phyloP scores from a whole-genome alignment of 2,797 vertebrate genomes.

The Chelmon rostratus region DNA sequence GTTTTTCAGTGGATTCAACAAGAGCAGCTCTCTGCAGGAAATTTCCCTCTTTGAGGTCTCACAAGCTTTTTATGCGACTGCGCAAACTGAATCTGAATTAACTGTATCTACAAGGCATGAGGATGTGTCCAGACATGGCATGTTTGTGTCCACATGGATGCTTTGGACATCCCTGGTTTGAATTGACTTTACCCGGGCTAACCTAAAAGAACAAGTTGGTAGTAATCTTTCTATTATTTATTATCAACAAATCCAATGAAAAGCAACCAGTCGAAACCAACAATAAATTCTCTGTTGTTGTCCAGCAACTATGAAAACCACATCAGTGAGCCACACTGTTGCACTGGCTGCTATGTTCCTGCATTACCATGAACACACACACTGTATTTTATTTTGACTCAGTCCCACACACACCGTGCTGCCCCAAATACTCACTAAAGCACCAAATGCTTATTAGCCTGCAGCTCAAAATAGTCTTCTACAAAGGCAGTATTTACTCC shows the following conservation, averaged over 20 bases:
- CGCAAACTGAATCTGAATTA: conserved; percentile 7
- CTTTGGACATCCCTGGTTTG: background rate
- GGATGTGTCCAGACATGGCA: background rate
- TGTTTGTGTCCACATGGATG: background rate
- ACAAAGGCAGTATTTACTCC: background rate
- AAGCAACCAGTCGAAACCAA: background rate
- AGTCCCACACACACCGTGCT: background rate
- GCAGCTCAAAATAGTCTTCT: background rate
- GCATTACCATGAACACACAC: background rate
- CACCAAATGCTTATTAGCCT: background rate
- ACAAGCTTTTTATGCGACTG: background rate
- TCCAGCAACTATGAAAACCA: background rate
- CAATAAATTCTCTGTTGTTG: background rate
- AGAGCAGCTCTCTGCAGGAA: conserved; percentile 21
- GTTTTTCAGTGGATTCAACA: conserved; percentile 38
- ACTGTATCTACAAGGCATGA: background rate
- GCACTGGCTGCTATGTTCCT: background rate
- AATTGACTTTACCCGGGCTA: background rate
- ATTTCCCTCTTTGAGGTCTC: conserved; percentile 12
- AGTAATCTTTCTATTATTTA: background rate
- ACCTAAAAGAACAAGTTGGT: background rate
- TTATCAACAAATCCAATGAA: background rate
- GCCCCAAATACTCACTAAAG: background rate
- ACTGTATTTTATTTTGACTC: background rate
- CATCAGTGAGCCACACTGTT: background rate